A percentile compares a stretch with the other conserved stretches of the same genome.
These are phyloP conservation scores for Apaloderma vittatum DNA, from an alignment of 2,113 vertebrate genomes.

Conservation along the genomic window DNA sequence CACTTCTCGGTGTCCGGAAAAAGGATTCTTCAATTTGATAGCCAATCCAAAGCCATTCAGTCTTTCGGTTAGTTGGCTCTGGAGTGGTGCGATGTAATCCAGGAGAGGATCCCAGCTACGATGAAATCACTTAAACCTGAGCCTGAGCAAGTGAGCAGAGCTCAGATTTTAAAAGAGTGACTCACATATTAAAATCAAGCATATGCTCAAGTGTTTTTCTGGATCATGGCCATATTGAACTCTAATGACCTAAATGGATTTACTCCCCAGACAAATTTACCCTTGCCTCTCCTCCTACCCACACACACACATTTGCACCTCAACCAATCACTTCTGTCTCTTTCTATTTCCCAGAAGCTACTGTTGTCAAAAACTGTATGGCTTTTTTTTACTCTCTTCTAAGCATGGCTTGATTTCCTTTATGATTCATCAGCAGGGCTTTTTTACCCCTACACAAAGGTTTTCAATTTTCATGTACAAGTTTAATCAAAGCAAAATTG, in stretches of 20 bases:
- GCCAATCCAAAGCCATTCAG: background rate
- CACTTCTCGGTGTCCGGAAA: background rate
- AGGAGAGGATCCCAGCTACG: background rate
- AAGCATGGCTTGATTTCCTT: background rate
- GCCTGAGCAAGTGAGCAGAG: background rate
- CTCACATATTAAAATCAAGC: background rate
- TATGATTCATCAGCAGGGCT: background rate
- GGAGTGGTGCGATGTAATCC: background rate
- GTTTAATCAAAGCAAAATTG: conserved; percentile 29
- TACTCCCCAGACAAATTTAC: background rate
- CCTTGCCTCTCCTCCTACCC: background rate
- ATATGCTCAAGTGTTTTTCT: background rate
- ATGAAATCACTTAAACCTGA: background rate
- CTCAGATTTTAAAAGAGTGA: background rate
- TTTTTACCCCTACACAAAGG: background rate
- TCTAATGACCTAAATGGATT: background rate
- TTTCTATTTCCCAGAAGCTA: background rate
- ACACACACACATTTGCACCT: background rate
- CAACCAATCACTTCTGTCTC: background rate
- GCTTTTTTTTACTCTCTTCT: background rate
- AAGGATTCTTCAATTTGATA: background rate
- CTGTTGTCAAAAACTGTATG: background rate
- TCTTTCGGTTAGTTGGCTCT: background rate
- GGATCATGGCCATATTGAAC: background rate
- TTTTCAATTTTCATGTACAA: conserved; percentile 22